A percentile compares a stretch with the other conserved stretches of the same genome.
Conservation (phyloP, 2,797 vertebrate genomes). For the Centroberyx gerrardi region DNA sequence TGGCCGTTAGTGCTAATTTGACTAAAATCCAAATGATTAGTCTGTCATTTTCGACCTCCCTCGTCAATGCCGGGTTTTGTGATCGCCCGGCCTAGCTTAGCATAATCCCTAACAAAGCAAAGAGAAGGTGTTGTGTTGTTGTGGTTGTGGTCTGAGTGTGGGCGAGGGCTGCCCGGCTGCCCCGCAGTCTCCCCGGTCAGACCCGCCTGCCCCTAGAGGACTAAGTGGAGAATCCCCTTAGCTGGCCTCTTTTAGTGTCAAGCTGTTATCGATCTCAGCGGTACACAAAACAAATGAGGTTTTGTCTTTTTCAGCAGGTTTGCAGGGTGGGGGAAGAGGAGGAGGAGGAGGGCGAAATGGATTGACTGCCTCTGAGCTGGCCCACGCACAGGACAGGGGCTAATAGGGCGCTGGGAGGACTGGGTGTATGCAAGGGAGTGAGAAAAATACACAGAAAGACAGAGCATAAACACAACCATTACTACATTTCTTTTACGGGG, state of each 20-base stretch:
- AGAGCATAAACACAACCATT: conserved; percentile 34
- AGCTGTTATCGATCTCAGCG: conserved; percentile 69
- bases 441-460: conserved; percentile 22
- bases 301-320: conserved; percentile 75
- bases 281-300: conserved; percentile 65
- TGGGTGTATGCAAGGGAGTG: conserved; percentile 23
- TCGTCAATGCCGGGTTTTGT: conserved; percentile 45
- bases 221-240: conserved; percentile 58
- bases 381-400: conserved; percentile 30
- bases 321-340: background rate
- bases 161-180: conserved; percentile 1
- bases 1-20: conserved; percentile 65
- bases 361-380: conserved; percentile 44
- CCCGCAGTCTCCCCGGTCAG: conserved; percentile 4
- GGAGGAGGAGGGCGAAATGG: conserved; percentile 29
- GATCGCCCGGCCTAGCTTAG: conserved; percentile 7
- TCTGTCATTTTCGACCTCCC: conserved; percentile 42
- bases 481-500: conserved; percentile 18
- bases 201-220: conserved; percentile 33
- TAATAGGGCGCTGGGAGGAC: conserved; percentile 43
- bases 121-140: conserved; percentile 37
- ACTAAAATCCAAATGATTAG: conserved; percentile 64
- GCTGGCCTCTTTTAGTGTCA: conserved; percentile 55
- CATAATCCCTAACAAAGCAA: conserved; percentile 31
- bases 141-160: conserved; percentile 23